Base-by-base conservation (phyloP, 2,888 invertebrate species). In the Dynastes maya region DNA sequence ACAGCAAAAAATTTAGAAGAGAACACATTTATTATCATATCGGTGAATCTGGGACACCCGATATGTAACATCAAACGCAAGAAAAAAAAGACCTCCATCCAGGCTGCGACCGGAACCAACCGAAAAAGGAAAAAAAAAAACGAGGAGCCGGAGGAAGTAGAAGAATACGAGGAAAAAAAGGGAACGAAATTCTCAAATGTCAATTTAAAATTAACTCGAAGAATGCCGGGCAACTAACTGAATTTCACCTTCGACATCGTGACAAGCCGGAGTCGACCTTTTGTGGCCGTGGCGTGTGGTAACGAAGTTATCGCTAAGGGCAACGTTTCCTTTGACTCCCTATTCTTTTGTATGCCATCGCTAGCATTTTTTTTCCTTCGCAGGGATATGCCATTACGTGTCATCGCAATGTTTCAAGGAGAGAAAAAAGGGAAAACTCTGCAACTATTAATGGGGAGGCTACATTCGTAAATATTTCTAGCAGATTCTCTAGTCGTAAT, bases 271-370 rank as follows among this genome's bases (percentile, higher is more conserved):
- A 76, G 77, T 70, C 78, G 67, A 67, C 67, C 67, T 67, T 64
- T 67, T 67, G 72, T 78, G 80, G 80, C 32, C 76, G 80, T 77
- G 80, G 81, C 79, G 77, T 78, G 55, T 58, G 77, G 80, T 81
- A 81, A 81, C 80, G 81, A 81, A 80, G 80, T 81, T 81, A 77
- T 45, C 67, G 67, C 76, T 70, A 80, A 79, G 74, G 78, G 77
- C 79, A 77, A 75, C 72, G 78, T 76, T 80, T 40, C 37, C 64
- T 64, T 64, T 64, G 64, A 37, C 55, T 55, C 55, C 4, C 29
- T 29, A 32, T 32, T 63, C 63, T 32, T 63, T 63, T 63, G 63
- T 63, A 29, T 13, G 63, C 63, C 32, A 11, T 63, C 32, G 27
- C 29, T 63, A 29, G 27, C 63, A 27, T 63, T 63, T 63, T 63